phyloP scores from a whole-genome alignment of 1,140 invertebrate genomes.

The Cyphomyrmex costatus region DNA sequence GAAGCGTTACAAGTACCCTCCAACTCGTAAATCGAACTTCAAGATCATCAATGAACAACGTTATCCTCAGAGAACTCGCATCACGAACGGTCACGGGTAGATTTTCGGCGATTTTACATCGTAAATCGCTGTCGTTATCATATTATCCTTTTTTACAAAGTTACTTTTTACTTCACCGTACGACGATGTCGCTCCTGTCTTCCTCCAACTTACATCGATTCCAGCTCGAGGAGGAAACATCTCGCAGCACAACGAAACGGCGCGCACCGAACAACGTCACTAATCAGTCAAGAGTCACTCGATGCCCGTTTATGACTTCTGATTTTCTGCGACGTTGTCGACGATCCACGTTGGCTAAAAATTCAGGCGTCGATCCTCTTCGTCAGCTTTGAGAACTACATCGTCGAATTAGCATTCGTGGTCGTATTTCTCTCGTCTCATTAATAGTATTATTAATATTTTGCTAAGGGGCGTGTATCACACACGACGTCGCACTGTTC shows the following conservation, averaged over 20 bases:
- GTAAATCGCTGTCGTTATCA: conserved; percentile 8
- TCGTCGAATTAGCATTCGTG: conserved; percentile 21
- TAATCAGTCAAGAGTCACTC: conserved; percentile 41
- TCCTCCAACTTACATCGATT: conserved; percentile 34
- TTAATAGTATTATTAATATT: conserved; percentile 56
- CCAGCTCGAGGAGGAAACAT: conserved; percentile 24
- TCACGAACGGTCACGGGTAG: conserved; percentile 26
- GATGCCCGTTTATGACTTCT: conserved; percentile 58
- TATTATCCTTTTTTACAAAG: conserved; percentile 13
- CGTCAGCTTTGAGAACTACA: conserved; percentile 4
- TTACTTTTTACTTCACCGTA: conserved; percentile 35
- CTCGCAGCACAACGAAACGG: conserved; percentile 25
- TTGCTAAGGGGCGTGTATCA: conserved; percentile 51
- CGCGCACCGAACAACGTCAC: conserved; percentile 48
- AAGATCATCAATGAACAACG: conserved; percentile 32
- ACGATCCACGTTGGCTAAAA: conserved; percentile 15
- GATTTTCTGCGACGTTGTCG: conserved; percentile 9
- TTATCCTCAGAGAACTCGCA: conserved; percentile 1
- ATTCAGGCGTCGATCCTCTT: not conserved
- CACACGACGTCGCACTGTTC: conserved; percentile 50
- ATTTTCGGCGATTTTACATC: conserved; percentile 27
- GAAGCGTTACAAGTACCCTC: conserved; percentile 54
- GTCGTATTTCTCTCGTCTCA: conserved; percentile 33
- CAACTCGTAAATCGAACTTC: conserved; percentile 51
- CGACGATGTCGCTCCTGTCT: conserved; percentile 17